These are phyloP conservation scores for Axea sp. DNA, from an alignment of 2,888 invertebrate genomes.

Conservation along the genomic window DNA sequence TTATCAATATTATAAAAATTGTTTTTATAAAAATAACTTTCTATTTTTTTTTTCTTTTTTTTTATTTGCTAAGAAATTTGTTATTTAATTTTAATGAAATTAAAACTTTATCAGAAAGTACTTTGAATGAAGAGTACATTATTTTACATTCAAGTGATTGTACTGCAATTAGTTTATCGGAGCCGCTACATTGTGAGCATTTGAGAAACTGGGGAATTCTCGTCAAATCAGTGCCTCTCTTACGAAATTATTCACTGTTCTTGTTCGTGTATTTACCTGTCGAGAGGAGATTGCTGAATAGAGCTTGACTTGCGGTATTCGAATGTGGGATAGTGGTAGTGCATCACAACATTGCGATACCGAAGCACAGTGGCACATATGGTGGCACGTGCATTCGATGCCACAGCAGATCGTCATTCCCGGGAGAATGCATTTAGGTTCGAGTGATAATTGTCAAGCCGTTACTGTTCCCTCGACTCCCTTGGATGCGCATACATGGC, in stretches of 20 bases:
- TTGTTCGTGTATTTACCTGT: constrained; percentile 58
- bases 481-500: constrained; percentile 56
- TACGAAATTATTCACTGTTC: constrained; percentile 59
- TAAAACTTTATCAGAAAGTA: too few relatives aligned
- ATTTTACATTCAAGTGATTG: too few relatives aligned
- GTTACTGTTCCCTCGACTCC: constrained; percentile 66
- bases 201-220: constrained; percentile 54
- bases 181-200: constrained; percentile 20
- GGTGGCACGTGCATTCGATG: constrained; percentile 65
- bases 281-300: constrained; percentile 63
- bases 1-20: too few relatives aligned
- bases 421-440: constrained; percentile 68
- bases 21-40: too few relatives aligned
- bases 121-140: too few relatives aligned
- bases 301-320: constrained; percentile 61
- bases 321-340: constrained; percentile 59
- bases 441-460: constrained; percentile 74
- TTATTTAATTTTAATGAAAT: too few relatives aligned
- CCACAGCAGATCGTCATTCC: constrained; percentile 61
- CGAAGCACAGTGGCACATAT: constrained; percentile 55
- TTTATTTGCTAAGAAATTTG: too few relatives aligned
- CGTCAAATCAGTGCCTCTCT: constrained; percentile 58
- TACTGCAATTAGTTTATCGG: constrained; percentile 41
- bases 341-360: constrained; percentile 58
- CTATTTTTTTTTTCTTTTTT: too few relatives aligned